Conservation (phyloP, 2,797 vertebrate species). For the Myotis pilosus region DNA sequence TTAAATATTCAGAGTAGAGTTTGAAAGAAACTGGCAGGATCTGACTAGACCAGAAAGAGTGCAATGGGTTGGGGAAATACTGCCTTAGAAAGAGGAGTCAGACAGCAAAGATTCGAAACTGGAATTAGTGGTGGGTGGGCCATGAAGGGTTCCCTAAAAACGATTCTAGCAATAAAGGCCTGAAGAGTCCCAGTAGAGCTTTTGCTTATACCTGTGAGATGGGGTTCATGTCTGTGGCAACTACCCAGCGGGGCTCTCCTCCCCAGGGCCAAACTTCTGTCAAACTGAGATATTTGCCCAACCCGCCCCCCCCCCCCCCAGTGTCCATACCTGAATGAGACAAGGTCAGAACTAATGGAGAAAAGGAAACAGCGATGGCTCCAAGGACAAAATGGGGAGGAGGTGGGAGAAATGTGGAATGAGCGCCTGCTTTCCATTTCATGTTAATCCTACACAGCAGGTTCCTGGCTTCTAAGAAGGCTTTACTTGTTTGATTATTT, state of each 20-base stretch:
- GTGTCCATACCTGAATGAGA: background rate
- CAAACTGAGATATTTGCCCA: background rate
- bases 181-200: background rate
- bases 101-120: fast-evolving
- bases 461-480: background rate
- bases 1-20: background rate
- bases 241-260: background rate
- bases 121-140: fast-evolving
- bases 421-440: background rate
- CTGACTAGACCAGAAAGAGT: background rate
- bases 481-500: conserved; percentile 62
- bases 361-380: fast-evolving
- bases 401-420: fast-evolving
- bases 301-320: no score
- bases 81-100: background rate
- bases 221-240: fast-evolving
- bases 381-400: background rate
- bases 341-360: background rate
- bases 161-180: background rate
- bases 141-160: background rate
- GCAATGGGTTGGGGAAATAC: fast-evolving
- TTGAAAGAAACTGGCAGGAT: background rate
- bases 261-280: background rate
- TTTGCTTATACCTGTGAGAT: background rate
- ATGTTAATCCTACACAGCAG: conserved; percentile 26